Conservation (phyloP, 64 coral and sea anemone species). For the Porites australiensis region DNA sequence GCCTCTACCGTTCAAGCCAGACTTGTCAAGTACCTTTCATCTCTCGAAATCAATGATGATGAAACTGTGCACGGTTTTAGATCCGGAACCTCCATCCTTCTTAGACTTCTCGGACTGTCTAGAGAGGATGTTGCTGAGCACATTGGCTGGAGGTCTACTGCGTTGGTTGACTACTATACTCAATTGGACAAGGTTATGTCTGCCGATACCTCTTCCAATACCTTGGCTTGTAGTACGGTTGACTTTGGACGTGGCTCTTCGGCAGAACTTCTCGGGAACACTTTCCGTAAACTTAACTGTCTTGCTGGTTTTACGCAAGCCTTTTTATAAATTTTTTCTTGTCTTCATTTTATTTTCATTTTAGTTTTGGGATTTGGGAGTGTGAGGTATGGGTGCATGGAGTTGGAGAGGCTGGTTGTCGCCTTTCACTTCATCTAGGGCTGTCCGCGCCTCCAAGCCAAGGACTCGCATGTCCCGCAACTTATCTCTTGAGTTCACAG, state of each 20-base stretch:
- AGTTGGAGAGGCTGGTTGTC: background rate
- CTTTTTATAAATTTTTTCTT: background rate
- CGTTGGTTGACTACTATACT: constrained; percentile 63
- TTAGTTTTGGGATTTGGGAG: background rate
- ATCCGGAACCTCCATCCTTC: constrained; percentile 44
- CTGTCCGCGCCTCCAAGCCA: background rate
- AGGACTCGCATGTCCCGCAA: too few relatives aligned
- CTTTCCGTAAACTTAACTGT: background rate
- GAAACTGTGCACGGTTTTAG: constrained; percentile 66
- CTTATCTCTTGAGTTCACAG: too few relatives aligned
- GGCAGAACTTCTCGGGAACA: background rate
- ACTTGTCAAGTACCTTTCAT: constrained; percentile 15
- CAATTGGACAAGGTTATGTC: constrained; percentile 60
- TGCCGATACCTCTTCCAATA: background rate
- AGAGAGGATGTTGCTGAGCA: constrained; percentile 53
- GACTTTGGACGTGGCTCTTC: background rate
- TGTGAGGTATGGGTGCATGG: background rate
- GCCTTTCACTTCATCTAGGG: background rate
- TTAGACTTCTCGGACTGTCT: constrained; percentile 40
- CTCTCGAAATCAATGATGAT: constrained; percentile 21
- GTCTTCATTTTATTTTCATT: background rate
- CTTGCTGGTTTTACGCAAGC: background rate
- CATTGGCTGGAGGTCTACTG: constrained; percentile 61
- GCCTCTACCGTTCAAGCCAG: constrained; percentile 37
- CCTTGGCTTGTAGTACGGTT: constrained; percentile 27